phyloP scores from a whole-genome alignment of 2,113 vertebrate genomes.

The Microtus oregoni region DNA sequence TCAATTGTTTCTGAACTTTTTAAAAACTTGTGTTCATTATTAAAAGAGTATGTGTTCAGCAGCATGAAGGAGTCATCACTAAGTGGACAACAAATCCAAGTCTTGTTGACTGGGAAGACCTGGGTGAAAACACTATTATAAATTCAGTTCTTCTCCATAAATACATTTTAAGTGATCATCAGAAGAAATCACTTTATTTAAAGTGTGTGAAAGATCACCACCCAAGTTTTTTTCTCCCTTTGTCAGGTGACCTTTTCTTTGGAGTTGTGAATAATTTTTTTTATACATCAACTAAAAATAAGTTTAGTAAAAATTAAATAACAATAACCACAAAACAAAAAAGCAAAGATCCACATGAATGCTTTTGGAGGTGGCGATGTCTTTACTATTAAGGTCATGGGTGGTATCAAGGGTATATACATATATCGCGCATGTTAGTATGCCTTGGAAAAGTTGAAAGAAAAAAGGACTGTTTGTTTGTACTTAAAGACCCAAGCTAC shows the following conservation, averaged over 20 bases:
- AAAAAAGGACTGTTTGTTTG: background rate
- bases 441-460: background rate
- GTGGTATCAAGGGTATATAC: background rate
- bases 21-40: background rate
- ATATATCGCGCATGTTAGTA: background rate
- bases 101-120: background rate
- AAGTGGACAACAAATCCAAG: background rate
- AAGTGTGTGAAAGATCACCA: background rate
- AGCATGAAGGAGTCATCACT: background rate
- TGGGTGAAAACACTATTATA: background rate
- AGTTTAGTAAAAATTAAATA: background rate
- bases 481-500: background rate
- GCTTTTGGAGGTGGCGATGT: background rate
- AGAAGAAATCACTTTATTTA: slow-evolving; percentile 16
- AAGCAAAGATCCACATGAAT: background rate
- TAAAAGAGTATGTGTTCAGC: background rate
- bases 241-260: background rate
- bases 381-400: background rate
- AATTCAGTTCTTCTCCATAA: background rate
- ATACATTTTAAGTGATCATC: background rate
- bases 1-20: background rate
- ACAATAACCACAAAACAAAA: background rate
- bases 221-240: background rate
- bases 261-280: background rate
- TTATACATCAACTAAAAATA: background rate